These are phyloP conservation scores for Leuciscus idus DNA, from an alignment of 2,113 vertebrate genomes.

Conservation along the genomic window DNA sequence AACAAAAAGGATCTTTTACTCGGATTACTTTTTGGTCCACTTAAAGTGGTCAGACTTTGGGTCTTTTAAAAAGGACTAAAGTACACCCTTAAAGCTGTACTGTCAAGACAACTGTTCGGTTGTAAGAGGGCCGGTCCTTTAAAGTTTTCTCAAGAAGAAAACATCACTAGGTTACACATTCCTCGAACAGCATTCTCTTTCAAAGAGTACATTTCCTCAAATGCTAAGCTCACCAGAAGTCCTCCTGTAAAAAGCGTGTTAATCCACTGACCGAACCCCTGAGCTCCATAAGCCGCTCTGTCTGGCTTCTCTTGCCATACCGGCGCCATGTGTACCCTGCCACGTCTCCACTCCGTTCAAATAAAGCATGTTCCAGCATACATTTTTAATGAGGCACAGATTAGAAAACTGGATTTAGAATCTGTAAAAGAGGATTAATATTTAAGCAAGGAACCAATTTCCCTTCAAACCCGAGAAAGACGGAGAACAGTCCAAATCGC, in stretches of 20 bases:
- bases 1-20: neutral
- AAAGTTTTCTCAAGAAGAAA: constrained; percentile 11
- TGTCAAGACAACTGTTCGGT: neutral
- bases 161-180: neutral
- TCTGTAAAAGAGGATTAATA: constrained; percentile 65
- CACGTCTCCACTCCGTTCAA: constrained; percentile 54
- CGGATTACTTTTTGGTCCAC: neutral
- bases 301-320: constrained; percentile 33
- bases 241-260: constrained; percentile 28
- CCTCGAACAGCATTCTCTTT: neutral
- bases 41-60: neutral
- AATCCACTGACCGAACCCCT: constrained; percentile 41
- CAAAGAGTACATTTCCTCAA: constrained; percentile 19
- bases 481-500: constrained; percentile 49
- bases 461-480: constrained; percentile 60
- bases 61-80: neutral
- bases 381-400: constrained; percentile 67
- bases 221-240: constrained; percentile 12
- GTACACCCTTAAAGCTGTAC: neutral
- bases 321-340: constrained; percentile 19
- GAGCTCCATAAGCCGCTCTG: constrained; percentile 29
- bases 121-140: neutral
- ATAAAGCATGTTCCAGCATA: constrained; percentile 62
- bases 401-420: constrained; percentile 70
- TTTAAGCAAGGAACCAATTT: constrained; percentile 66